Percentiles rank a stretch among this genome's conserved stretches.
Conservation (phyloP, 2,113 vertebrate genomes). For the Cyprinodon variegatus region DNA sequence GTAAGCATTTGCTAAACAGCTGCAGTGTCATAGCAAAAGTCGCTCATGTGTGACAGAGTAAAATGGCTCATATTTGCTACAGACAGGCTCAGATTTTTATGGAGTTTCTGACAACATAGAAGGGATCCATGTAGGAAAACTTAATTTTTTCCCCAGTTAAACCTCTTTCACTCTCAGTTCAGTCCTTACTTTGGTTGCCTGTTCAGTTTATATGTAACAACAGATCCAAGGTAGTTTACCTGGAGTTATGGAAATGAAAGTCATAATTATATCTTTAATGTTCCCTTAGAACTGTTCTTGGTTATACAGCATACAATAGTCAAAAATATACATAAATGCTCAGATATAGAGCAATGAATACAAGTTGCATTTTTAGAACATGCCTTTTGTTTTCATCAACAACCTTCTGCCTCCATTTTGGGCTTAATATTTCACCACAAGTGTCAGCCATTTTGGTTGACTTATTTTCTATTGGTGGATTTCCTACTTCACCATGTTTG, state of each 20-base stretch:
- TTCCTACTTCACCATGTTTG: too few relatives aligned
- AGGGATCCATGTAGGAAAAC: not conserved
- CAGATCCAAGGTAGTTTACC: not conserved
- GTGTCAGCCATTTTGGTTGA: too few relatives aligned
- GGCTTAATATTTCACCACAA: too few relatives aligned
- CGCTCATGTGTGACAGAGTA: not conserved
- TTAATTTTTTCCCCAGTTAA: not conserved
- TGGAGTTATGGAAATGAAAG: not conserved
- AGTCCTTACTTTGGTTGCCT: not conserved
- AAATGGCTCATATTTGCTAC: slow-evolving; percentile 3
- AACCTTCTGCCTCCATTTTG: too few relatives aligned
- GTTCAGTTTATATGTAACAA: not conserved
- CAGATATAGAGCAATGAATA: too few relatives aligned
- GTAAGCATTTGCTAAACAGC: not conserved
- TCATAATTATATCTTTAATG: not conserved
- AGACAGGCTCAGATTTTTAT: not conserved
- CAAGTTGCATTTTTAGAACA: too few relatives aligned
- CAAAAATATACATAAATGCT: too few relatives aligned
- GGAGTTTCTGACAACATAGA: not conserved
- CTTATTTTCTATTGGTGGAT: too few relatives aligned
- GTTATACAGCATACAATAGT: not conserved
- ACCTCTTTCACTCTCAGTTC: not conserved
- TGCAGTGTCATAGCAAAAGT: slow-evolving; percentile 9
- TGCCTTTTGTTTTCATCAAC: too few relatives aligned
- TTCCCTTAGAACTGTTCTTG: not conserved